Evolutionary conservation across 2,888 invertebrate genomes (phyloP).

Genomic region (Agonopterix heracliana): DNA sequence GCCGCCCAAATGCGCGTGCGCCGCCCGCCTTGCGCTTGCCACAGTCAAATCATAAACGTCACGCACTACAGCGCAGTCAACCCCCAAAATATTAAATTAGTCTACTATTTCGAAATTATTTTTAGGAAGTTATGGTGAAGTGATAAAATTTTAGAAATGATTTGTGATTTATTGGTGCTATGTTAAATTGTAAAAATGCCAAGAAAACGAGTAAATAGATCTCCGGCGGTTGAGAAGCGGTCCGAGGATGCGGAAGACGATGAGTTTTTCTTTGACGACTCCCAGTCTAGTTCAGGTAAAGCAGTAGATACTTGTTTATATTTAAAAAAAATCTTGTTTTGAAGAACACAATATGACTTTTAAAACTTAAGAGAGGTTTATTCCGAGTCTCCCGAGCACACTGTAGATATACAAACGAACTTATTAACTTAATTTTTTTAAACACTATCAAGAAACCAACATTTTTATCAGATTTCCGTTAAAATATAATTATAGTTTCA

Average conservation of each 20-base stretch:
- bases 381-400: no score
- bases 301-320: background rate
- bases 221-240: constrained; percentile 50
- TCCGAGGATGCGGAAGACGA: constrained; percentile 59
- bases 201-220: constrained; percentile 52
- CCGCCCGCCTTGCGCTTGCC: constrained; percentile 62
- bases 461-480: no score
- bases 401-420: no score
- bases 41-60: constrained; percentile 50
- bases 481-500: no score
- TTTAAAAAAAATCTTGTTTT: background rate
- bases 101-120: constrained; percentile 10
- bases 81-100: constrained; percentile 10
- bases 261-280: constrained; percentile 66
- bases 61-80: constrained; percentile 19
- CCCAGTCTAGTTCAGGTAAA: constrained; percentile 61
- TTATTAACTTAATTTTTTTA: no score
- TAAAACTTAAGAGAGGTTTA: no score
- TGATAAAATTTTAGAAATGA: constrained; percentile 10
- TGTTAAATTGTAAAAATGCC: constrained; percentile 44
- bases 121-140: constrained; percentile 19
- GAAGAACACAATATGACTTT: no score
- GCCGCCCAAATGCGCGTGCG: constrained; percentile 51
- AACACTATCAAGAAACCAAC: no score
- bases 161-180: constrained; percentile 5